Conservation (phyloP, 2,797 vertebrate genomes). For the Rallus crepitans region DNA sequence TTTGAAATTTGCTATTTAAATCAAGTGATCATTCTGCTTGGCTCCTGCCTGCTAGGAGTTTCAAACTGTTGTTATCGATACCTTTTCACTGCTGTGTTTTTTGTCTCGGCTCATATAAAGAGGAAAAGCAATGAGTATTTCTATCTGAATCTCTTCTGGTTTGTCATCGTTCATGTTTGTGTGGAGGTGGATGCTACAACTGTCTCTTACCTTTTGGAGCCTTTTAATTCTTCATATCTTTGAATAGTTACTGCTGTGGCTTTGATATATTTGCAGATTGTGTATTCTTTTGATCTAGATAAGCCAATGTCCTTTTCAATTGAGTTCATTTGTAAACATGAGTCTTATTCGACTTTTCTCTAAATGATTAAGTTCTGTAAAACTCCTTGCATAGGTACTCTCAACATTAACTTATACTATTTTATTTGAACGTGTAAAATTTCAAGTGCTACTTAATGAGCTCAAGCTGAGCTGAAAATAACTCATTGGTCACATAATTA, state of each 20-base stretch:
- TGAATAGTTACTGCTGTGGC: background rate
- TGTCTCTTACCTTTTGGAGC: background rate
- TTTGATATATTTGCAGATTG: background rate
- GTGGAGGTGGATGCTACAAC: background rate
- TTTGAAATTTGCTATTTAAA: background rate
- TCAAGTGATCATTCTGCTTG: background rate
- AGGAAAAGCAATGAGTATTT: background rate
- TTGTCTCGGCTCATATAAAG: background rate
- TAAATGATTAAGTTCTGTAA: background rate
- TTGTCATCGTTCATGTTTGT: background rate
- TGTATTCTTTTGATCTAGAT: background rate
- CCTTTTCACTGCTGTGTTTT: background rate
- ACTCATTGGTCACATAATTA: background rate
- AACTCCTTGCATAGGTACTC: background rate
- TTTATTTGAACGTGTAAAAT: background rate
- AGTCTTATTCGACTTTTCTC: background rate
- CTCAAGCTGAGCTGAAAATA: conserved; percentile 17
- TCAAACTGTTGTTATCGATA: background rate
- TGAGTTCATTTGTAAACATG: background rate
- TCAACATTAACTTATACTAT: background rate
- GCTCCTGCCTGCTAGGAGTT: background rate
- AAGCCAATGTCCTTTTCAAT: background rate
- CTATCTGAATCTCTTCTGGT: background rate
- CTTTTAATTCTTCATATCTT: background rate
- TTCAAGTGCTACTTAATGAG: background rate